Base-by-base conservation (phyloP, 2,888 invertebrate genomes). In the Drosophila crucigera region DNA sequence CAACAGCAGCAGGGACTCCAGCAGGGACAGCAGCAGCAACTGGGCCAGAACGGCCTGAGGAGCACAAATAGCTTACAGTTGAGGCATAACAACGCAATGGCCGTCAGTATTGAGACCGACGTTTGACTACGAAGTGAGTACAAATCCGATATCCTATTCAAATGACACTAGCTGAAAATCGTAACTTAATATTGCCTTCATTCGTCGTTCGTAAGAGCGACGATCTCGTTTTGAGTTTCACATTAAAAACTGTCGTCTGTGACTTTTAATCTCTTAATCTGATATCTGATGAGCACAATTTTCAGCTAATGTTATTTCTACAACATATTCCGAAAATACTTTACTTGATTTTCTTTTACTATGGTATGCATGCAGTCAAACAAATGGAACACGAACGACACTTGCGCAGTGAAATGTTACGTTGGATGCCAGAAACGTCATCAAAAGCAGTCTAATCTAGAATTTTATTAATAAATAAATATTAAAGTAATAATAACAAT, bases 41-140 rank as follows among this genome's bases (percentile, higher is more conserved):
- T 80, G 61, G 84, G 84, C 68, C 90, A 89, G 60, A 91, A 91
- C 39, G 90, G 89, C 60, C 67, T 89, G 9, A 80, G 91, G 61
- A 87, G 83, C 82, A 85, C 91, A 76, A 92, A 91, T 75, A 92
- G 87, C 83, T 83, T 92, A 84, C 92, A 91, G 81, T 82, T 92
- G 84, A 91, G 96, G 94, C 96, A 96, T 94, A 96, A 96, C 94
- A 96, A 96, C 94, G 95, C 96, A 93, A 96, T 97, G 94, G 96
- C 96, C 93, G 96, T 97, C 94, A 97, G 97, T 94, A 96, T 97
- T 94, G 98, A 98, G 95, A 98, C 98, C 95, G 98, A 98, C 95
- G 98, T 98, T 96, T 98, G 97, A 98, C 97, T 97, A 96, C 95
- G 95, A 95, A 97, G 97, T 97, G 93, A 94, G 95, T 87, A 35